Conservation (phyloP, 2,888 invertebrate genomes). For the Blastobasis adustella region DNA sequence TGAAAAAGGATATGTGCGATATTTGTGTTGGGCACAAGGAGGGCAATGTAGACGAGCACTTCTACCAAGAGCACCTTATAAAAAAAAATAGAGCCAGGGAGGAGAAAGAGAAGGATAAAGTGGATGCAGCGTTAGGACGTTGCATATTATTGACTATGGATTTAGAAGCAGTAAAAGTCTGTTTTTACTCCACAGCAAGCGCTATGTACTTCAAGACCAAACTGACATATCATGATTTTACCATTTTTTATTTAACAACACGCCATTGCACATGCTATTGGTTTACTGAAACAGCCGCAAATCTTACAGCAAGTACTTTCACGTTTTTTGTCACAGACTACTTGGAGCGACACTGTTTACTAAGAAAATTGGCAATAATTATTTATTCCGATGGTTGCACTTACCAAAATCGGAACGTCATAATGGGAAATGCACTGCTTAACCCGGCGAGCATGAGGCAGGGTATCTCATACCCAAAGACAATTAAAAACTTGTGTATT, state of each 20-base stretch:
- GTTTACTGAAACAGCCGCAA: conserved; percentile 17
- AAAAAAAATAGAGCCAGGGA: conserved; percentile 13
- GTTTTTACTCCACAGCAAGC: conserved; percentile 7
- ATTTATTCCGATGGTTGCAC: conserved; percentile 25
- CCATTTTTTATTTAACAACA: conserved; percentile 14
- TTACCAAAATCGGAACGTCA: conserved; percentile 21
- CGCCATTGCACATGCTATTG: conserved; percentile 18
- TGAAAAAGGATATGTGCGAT: conserved; percentile 20
- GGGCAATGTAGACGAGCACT: conserved; percentile 17
- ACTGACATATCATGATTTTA: conserved; percentile 20
- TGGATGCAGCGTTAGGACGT: background rate
- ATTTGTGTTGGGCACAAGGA: conserved; percentile 17
- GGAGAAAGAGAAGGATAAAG: conserved; percentile 16
- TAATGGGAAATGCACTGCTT: conserved; percentile 21
- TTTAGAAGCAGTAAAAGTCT: conserved; percentile 5
- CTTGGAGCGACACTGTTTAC: conserved; percentile 9
- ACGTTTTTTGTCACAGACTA: conserved; percentile 17
- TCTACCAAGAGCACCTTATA: conserved; percentile 13
- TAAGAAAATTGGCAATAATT: conserved; percentile 5
- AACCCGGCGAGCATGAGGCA: too few relatives aligned
- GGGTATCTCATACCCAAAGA: too few relatives aligned
- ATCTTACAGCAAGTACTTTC: conserved; percentile 18
- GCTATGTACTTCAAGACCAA: conserved; percentile 19
- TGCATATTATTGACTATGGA: background rate
- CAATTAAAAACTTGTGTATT: too few relatives aligned